phyloP scores from a whole-genome alignment of 1,140 invertebrate species.

The Diplogasteroides magnus region DNA sequence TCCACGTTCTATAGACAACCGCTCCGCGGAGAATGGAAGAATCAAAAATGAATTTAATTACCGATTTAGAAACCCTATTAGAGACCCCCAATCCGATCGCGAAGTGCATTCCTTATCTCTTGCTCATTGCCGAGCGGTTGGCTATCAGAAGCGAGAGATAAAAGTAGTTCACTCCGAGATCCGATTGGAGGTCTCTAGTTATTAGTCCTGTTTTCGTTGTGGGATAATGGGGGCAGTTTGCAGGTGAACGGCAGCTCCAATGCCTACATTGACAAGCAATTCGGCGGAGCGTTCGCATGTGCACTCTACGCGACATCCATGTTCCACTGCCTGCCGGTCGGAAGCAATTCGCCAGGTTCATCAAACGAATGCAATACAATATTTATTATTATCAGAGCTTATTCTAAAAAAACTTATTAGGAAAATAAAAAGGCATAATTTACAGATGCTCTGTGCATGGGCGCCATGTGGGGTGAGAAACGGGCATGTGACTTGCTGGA shows the following conservation, averaged over 20 bases:
- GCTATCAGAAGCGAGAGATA: too few species aligned
- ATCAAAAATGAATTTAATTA: too few species aligned
- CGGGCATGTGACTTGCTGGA: not conserved
- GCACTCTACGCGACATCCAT: slow-evolving; percentile 34
- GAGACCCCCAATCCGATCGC: too few species aligned
- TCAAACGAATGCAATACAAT: not conserved
- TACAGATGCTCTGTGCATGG: not conserved
- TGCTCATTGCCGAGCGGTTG: too few species aligned
- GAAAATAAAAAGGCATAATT: not conserved
- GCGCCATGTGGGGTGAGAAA: not conserved
- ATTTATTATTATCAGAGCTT: not conserved
- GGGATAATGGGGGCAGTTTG: not conserved
- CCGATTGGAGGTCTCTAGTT: too few species aligned
- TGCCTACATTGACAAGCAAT: slow-evolving; percentile 32
- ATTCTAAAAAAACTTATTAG: not conserved
- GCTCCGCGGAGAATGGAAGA: too few species aligned
- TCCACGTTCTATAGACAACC: too few species aligned
- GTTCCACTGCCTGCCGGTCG: slow-evolving; percentile 46
- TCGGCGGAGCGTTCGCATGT: slow-evolving; percentile 21
- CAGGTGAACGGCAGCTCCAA: slow-evolving; percentile 30
- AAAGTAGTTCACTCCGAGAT: too few species aligned
- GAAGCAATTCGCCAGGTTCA: slow-evolving; percentile 34
- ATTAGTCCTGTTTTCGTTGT: too few species aligned
- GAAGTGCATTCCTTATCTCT: too few species aligned
- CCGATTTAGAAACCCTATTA: too few species aligned